Base-by-base conservation (phyloP, 2,888 invertebrate genomes). In the Lithophane semibrunnea region DNA sequence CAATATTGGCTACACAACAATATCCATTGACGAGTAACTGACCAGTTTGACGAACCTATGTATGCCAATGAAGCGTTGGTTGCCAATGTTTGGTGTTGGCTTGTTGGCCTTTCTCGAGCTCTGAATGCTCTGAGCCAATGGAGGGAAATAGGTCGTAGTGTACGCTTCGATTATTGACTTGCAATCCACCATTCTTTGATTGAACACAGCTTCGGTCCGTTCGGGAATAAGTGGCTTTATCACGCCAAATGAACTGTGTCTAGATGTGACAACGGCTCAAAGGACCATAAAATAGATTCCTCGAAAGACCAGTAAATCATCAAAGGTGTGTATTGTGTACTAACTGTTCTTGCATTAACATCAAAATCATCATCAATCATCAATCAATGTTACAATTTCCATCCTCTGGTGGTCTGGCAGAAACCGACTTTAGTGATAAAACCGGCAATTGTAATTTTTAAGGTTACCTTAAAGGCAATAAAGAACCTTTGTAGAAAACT, bases 11-110 rank as follows among this genome's bases (percentile, higher is more conserved):
- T 52, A 58, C 18, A 61, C 24, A 70, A 73, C 47, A 63, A 52
- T 56, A 13, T 73, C 54, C 73, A 82, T 78, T 63, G 83, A 82
- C 47, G 70, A 29, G n/a, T 60, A 42, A 60, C 73, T 63, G 29
- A 73, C 47, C 47, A 70, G 78, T 70, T 70, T 67, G 63, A 67
- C 42, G 63, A 64, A 65, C 16, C 58, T 65, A 70, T 78, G 54
- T 78, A 49, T 47, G 42, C 13, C 10, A 71, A 67, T 49, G 13
- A 61, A 75, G 52, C 72, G 37, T 54, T 75, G 47, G 58, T 58
- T 37, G 56, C 60, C 71, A 79, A 73, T 13, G 69, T 70, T 77
- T 67, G 60, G 52, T 58, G 37, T 56, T 72, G 65, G 61, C 54
- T 29, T 73, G 24, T 56, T 82, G 60, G 52, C 73, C 49, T 64